These are phyloP conservation scores for Drosophila ustulata DNA, from an alignment of 2,888 invertebrate genomes.

Conservation along the genomic window DNA sequence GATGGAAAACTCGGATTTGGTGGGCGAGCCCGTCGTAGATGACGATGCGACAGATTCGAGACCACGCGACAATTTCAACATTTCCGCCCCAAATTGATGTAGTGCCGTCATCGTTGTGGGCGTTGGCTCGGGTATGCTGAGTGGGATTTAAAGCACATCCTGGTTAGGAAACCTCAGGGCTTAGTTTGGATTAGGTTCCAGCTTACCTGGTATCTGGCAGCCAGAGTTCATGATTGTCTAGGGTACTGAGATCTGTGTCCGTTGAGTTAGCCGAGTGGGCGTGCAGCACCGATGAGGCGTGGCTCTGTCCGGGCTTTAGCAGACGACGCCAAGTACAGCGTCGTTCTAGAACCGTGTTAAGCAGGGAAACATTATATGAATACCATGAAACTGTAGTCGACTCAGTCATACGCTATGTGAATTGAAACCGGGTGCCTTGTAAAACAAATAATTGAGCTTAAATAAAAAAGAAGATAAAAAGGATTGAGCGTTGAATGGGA, in stretches of 20 bases:
- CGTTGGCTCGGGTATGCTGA: conserved; percentile 89
- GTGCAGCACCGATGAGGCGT: conserved; percentile 87
- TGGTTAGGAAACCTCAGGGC: neutral
- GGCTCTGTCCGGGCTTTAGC: conserved; percentile 85
- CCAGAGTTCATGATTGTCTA: conserved; percentile 94
- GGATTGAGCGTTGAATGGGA: neutral
- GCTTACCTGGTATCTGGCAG: conserved; percentile 88
- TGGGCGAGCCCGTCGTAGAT: conserved; percentile 81
- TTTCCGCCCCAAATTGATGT: conserved; percentile 94
- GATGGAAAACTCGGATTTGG: conserved; percentile 82
- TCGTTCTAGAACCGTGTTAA: conserved; percentile 86
- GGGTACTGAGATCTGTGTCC: conserved; percentile 93
- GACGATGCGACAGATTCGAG: conserved; percentile 89
- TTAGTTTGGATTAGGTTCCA: neutral
- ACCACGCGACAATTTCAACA: conserved; percentile 93
- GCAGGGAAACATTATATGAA: conserved; percentile 14
- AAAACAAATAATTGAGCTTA: conserved; percentile 63
- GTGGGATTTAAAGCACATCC: neutral
- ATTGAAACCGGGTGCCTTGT: conserved; percentile 33
- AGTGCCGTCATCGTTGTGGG: conserved; percentile 94
- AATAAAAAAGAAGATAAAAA: conserved; percentile 37
- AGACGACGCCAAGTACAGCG: conserved; percentile 92
- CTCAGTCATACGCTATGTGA: conserved; percentile 19
- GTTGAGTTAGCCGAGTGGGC: conserved; percentile 91
- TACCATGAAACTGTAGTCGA: conserved; percentile 31